Evolutionary conservation across 2,888 invertebrate species (phyloP), one percentile per base, ranked within the genome.

Genomic region (Shargacucullia verbasci): DNA sequence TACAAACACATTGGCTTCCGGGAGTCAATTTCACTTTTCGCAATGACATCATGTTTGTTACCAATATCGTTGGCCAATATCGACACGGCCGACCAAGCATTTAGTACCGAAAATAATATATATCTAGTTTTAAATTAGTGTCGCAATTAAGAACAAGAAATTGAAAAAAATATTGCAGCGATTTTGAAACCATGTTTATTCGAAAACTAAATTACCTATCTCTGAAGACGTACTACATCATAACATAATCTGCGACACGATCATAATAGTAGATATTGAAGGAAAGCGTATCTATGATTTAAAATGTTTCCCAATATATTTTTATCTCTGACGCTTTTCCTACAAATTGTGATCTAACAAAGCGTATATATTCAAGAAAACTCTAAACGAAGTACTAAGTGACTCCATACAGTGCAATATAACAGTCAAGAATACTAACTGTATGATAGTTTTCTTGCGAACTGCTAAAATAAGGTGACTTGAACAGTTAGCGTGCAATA

Each of bases 21-120:
- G 78, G 61, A 70, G 56, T 62, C 66, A 82, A 82, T 84, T 84
- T 84, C 81, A 81, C 84, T 84, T 84, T 82, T 82, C 70, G 76
- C 76, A 76, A 77, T 73, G 57, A 63, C 73, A 65, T 73, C 61
- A 76, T 63, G 53, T 70, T 71, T 56, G 48, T 66, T 60, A 61
- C 54, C 47, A 64, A 66, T 73, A 66, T 54, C 7, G 41, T 70
- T 61, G 35, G 44, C 37, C 63, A 64, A 70, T 48, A 53, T 52
- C 60, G 60, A 67, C 57, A 66, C 57, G 57, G 50, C 25, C 53
- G 46, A 63, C 49, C 43, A 55, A 71, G 37, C 41, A 63, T 43
- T 57, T 15, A 40, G 20, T 20, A 57, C 15, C 14, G 29, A 57
- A 52, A 54, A 55, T 44, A 46, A 52, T 55, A 50, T 37, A 33